Evolutionary conservation across 2,888 invertebrate species (phyloP), one percentile per base, ranked within the genome.

Genomic region (Oegoconia quadripuncta): DNA sequence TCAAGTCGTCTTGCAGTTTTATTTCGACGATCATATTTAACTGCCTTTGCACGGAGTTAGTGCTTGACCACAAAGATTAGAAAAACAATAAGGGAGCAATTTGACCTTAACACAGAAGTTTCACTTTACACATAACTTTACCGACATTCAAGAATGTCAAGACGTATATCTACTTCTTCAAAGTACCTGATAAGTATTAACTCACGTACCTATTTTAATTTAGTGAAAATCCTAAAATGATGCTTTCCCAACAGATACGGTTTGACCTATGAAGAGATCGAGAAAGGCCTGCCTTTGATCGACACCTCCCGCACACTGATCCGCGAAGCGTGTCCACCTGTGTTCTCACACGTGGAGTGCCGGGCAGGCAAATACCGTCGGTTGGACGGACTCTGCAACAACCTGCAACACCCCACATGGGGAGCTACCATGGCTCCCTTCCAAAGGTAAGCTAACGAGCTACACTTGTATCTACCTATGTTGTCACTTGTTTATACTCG

Each of bases 271-370:
- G 95, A 96, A 67, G 96, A 96, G 68, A 93, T 97, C 38, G 95
- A 96, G 74, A 95, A 95, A 65, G 95, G 93, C 30, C 79, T 97
- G 14, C 97, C 96, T 0, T 87, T 94, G 47, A 94, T 97, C 62
- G 97, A 97, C 69, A 96, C 96, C 0, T 94, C 95, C 1, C 94
- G 95, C 64, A 96, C 97, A 0, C 86, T 95, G 23, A 93, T 97
- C 55, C 90, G 94, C 8, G 95, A 96, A 64, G 91, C 95, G 3
- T 97, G 97, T 58, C 97, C 97, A 0, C 94, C 96, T 0, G 95
- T 93, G 67, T 90, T 97, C 62, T 92, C 95, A 0, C 94, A 95
- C 58, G 95, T 96, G 15, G 94, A 96, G 74, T 97, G 97, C 59
- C 91, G 94, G 29, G 92, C 96, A 0, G 96, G 96, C 34, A 96